phyloP scores from a whole-genome alignment of 2,888 invertebrate genomes.

The Mythimna lalbum region DNA sequence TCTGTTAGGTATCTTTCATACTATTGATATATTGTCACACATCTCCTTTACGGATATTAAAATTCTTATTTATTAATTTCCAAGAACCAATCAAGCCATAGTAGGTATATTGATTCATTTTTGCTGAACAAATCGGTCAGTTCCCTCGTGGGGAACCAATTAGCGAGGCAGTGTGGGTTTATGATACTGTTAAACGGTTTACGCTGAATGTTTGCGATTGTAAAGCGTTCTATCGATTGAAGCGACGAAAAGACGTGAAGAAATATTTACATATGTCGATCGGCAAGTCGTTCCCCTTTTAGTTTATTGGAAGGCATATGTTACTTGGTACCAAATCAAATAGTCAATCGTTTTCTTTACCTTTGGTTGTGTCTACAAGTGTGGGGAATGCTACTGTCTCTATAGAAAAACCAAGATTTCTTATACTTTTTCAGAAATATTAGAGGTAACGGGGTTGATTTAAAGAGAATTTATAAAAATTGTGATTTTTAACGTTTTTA shows the following conservation, averaged over 20 bases:
- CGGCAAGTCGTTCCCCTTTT: conserved; percentile 24
- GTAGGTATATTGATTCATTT: conserved; percentile 31
- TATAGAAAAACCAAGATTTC: conserved; percentile 15
- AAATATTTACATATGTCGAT: conserved; percentile 49
- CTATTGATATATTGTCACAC: not conserved
- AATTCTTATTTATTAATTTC: conserved; percentile 28
- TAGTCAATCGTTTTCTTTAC: conserved; percentile 32
- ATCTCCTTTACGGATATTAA: not conserved
- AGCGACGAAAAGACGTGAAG: conserved; percentile 36
- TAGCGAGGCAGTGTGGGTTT: conserved; percentile 51
- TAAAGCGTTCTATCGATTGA: conserved; percentile 38
- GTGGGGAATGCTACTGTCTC: conserved; percentile 21
- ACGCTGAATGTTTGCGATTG: conserved; percentile 42
- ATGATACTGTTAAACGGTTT: conserved; percentile 49
- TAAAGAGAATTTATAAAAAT: too few species aligned
- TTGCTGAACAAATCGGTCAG: conserved; percentile 34
- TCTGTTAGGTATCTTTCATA: not conserved
- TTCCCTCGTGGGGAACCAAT: conserved; percentile 49
- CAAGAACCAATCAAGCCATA: conserved; percentile 24
- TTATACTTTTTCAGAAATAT: not conserved
- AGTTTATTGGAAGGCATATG: conserved; percentile 43
- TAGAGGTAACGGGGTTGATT: too few species aligned
- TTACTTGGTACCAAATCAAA: conserved; percentile 42
- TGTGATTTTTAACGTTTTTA: too few species aligned
- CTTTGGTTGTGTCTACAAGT: conserved; percentile 20